Conservation (phyloP, 92 coral and sea anemone genomes). For the Actinostola sp. region DNA sequence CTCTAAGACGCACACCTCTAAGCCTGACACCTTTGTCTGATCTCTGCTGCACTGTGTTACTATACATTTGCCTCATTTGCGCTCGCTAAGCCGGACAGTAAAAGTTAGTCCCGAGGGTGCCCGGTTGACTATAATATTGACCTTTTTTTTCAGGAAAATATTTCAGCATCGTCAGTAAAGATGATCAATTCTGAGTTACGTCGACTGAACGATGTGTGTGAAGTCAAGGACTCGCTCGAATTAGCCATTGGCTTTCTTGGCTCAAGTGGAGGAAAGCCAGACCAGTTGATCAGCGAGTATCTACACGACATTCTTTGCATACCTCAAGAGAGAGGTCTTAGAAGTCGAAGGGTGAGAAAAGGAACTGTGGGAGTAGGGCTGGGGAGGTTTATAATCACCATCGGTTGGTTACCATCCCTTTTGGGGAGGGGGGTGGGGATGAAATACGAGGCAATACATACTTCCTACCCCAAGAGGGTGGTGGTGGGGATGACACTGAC, state of each 20-base stretch:
- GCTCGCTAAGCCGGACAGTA: too few species aligned
- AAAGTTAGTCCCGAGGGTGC: too few species aligned
- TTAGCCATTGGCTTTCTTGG: constrained; percentile 84
- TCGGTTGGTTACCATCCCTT: not conserved
- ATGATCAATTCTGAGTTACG: constrained; percentile 56
- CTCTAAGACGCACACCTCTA: too few species aligned
- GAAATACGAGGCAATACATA: too few species aligned
- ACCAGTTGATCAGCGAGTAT: constrained; percentile 67
- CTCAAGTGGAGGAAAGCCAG: constrained; percentile 73
- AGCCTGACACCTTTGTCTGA: too few species aligned
- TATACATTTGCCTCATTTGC: too few species aligned
- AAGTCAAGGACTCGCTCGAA: constrained; percentile 70
- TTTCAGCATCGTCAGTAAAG: constrained; percentile 49
- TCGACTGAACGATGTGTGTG: constrained; percentile 75
- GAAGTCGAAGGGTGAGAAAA: constrained; percentile 74
- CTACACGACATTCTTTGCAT: constrained; percentile 63
- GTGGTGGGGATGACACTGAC: too few species aligned
- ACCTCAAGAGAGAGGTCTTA: constrained; percentile 61
- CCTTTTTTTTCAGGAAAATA: constrained; percentile 42
- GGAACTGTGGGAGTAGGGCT: too few species aligned
- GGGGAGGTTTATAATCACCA: not conserved
- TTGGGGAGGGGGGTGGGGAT: too few species aligned
- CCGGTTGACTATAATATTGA: too few species aligned
- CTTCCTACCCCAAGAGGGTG: too few species aligned
- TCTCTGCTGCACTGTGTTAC: too few species aligned